A percentile compares a stretch with the other conserved stretches of the same genome.
Evolutionary conservation across 2,113 vertebrate genomes (phyloP).

Genomic region (Archilochus colubris): DNA sequence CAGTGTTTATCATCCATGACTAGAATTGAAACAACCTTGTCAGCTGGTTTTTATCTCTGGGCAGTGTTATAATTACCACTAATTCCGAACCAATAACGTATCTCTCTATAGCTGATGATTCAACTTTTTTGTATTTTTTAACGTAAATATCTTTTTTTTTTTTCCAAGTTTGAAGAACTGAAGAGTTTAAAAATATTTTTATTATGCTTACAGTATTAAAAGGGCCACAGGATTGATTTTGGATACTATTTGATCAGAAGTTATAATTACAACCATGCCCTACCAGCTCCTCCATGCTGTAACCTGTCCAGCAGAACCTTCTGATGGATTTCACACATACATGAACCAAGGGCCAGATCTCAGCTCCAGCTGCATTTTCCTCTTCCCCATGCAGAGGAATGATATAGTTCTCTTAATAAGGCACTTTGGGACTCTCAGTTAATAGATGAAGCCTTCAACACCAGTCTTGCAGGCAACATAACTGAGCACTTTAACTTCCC

Average conservation of each 20-base stretch:
- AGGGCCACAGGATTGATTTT: not conserved
- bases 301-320: not conserved
- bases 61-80: not conserved
- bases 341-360: not conserved
- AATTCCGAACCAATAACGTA: not conserved
- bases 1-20: constrained; percentile 42
- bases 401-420: not conserved
- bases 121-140: not conserved
- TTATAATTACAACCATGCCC: not conserved
- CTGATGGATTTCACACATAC: not conserved
- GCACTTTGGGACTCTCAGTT: not conserved
- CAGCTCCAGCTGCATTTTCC: not conserved
- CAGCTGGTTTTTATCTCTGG: not conserved
- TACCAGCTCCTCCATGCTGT: not conserved
- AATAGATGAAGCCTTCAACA: not conserved
- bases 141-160: not conserved
- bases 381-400: not conserved
- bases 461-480: not conserved
- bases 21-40: constrained; percentile 36
- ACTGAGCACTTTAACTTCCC: not conserved
- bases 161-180: not conserved
- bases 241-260: not conserved
- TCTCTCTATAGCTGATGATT: not conserved
- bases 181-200: not conserved
- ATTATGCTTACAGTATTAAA: not conserved